These are phyloP conservation scores for Gymnocheta viridis DNA, from an alignment of 2,888 invertebrate genomes.

Conservation along the genomic window DNA sequence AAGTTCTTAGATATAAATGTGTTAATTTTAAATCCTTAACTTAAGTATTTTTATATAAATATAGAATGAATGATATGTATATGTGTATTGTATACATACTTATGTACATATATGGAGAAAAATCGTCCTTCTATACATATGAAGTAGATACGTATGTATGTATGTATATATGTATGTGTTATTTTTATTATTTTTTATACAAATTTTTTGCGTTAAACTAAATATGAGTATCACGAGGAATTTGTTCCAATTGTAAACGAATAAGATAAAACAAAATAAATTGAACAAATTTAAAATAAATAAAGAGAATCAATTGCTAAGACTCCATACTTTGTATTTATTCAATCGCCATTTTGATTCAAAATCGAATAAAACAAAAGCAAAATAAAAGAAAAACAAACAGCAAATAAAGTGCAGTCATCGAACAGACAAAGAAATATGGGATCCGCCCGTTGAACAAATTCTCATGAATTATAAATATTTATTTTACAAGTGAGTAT, in stretches of 20 bases:
- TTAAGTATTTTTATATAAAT: slow-evolving; percentile 21
- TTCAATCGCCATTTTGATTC: slow-evolving; percentile 63
- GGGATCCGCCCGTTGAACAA: slow-evolving; percentile 68
- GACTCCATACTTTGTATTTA: slow-evolving; percentile 44
- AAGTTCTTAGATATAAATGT: background rate
- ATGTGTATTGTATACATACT: background rate
- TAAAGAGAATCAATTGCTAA: slow-evolving; percentile 53
- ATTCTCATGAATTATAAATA: slow-evolving; percentile 69
- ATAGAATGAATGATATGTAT: background rate
- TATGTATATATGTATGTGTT: background rate
- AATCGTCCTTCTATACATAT: background rate
- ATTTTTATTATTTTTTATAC: background rate
- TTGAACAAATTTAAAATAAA: slow-evolving; percentile 41
- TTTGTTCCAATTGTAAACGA: slow-evolving; percentile 35
- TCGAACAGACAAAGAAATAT: slow-evolving; percentile 60
- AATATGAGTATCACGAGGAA: background rate
- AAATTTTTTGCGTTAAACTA: background rate
- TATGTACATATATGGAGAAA: background rate
- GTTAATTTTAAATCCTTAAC: slow-evolving; percentile 8
- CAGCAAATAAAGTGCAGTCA: slow-evolving; percentile 27
- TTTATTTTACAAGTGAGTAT: slow-evolving; percentile 18
- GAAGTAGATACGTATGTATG: background rate
- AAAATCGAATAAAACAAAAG: background rate
- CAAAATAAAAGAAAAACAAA: background rate
- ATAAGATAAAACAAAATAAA: background rate